Evolutionary conservation across 2,888 invertebrate genomes (phyloP).

Genomic region (Rugalucina vietnamica): DNA sequence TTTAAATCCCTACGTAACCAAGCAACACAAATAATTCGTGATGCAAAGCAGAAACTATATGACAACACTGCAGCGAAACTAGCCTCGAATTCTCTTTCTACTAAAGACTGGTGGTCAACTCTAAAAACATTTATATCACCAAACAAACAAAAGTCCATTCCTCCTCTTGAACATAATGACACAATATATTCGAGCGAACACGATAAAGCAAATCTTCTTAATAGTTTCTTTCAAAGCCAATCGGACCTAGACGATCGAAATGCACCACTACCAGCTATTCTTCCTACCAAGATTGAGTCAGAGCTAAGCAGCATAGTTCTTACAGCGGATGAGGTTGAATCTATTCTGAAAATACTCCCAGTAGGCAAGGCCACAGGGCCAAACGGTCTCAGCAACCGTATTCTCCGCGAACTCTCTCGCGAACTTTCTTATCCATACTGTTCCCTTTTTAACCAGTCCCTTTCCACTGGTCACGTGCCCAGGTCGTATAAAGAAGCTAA

Average conservation of each 20-base stretch:
- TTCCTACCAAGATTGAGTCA: background rate
- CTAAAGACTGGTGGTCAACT: background rate
- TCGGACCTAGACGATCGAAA: background rate
- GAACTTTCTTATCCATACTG: too few relatives aligned
- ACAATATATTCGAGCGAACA: background rate
- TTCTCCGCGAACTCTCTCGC: too few relatives aligned
- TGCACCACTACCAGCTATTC: background rate
- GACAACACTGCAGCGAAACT: background rate
- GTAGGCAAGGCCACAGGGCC: too few relatives aligned
- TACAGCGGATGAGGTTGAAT: too few relatives aligned
- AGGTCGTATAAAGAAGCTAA: too few relatives aligned
- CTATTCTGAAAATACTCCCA: too few relatives aligned
- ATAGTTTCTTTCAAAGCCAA: background rate
- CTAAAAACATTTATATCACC: background rate
- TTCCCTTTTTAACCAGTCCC: too few relatives aligned
- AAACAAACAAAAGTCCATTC: background rate
- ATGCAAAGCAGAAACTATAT: background rate
- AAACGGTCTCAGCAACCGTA: too few relatives aligned
- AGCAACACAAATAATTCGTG: background rate
- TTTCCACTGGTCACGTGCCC: too few relatives aligned
- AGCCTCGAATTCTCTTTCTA: background rate
- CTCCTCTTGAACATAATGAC: slow-evolving; percentile 5
- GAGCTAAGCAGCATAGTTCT: too few relatives aligned
- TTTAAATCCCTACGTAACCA: background rate
- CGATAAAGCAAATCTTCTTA: background rate